phyloP scores from a whole-genome alignment of 2,113 vertebrate genomes.

The Campylomormyrus tamandua region DNA sequence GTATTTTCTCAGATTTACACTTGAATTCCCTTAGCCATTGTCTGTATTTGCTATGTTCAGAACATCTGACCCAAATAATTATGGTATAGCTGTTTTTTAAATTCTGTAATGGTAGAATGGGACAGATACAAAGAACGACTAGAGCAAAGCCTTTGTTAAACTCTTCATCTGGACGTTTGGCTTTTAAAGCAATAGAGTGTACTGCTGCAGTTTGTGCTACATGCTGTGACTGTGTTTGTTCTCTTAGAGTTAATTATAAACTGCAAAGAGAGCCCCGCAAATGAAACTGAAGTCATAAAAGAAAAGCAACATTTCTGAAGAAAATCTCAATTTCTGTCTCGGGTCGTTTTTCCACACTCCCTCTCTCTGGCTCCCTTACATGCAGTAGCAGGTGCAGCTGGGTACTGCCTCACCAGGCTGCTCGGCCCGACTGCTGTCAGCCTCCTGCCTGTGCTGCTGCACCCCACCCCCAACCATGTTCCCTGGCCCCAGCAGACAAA shows the following conservation, averaged over 20 bases:
- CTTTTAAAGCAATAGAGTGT: background rate
- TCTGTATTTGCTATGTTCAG: background rate
- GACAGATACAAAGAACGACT: background rate
- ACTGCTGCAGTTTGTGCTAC: background rate
- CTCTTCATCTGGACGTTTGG: background rate
- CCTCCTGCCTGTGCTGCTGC: background rate
- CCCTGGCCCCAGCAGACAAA: background rate
- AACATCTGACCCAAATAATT: background rate
- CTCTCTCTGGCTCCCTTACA: background rate
- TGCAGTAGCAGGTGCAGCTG: background rate
- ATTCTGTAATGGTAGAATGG: background rate
- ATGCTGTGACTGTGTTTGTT: background rate
- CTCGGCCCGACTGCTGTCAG: background rate
- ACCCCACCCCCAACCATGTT: background rate
- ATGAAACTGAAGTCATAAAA: background rate
- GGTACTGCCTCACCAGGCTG: background rate
- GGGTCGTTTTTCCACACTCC: background rate
- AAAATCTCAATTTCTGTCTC: background rate
- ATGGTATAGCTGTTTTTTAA: background rate
- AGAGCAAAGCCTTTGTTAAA: background rate
- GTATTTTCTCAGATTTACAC: background rate
- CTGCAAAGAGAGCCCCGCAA: background rate
- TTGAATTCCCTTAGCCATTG: background rate
- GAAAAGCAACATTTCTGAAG: background rate
- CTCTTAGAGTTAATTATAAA: background rate